These are phyloP conservation scores for Sogatella furcifera DNA, from an alignment of 1,140 invertebrate genomes.

Conservation along the genomic window DNA sequence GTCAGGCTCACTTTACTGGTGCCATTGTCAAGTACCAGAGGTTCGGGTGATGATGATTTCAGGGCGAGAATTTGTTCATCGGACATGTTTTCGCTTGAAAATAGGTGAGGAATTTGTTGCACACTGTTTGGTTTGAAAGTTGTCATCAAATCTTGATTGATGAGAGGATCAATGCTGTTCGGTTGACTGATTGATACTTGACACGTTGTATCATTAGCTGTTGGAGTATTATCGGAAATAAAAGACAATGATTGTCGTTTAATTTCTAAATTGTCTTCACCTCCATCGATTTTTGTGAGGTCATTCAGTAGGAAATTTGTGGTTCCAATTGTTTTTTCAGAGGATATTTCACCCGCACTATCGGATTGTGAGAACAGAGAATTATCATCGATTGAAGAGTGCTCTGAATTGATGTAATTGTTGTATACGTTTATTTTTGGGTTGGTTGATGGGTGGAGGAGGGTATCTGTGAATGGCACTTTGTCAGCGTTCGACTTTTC, in stretches of 20 bases:
- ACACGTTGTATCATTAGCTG: neutral
- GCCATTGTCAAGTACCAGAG: slow-evolving; percentile 7
- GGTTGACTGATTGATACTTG: slow-evolving; percentile 13
- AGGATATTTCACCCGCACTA: too few relatives aligned
- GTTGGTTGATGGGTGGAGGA: too few relatives aligned
- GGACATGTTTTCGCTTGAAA: slow-evolving; percentile 19
- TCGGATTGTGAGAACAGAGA: too few relatives aligned
- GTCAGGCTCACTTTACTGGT: slow-evolving; percentile 5
- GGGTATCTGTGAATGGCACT: neutral
- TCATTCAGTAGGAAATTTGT: too few relatives aligned
- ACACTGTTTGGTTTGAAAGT: neutral
- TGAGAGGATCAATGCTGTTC: slow-evolving; percentile 9
- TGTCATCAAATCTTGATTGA: neutral
- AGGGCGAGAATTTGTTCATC: slow-evolving; percentile 21
- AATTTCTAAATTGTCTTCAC: too few relatives aligned
- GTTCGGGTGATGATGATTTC: slow-evolving; percentile 16
- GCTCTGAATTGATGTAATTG: too few relatives aligned
- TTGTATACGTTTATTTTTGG: too few relatives aligned
- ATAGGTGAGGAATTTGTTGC: neutral
- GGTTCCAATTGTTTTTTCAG: too few relatives aligned
- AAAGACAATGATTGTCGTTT: neutral
- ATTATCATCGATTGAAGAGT: too few relatives aligned
- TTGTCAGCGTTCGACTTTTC: neutral
- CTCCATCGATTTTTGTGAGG: too few relatives aligned
- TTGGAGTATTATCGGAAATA: neutral